Evolutionary conservation across 2,113 vertebrate genomes (phyloP).

Genomic region (Nycticebus coucang): DNA sequence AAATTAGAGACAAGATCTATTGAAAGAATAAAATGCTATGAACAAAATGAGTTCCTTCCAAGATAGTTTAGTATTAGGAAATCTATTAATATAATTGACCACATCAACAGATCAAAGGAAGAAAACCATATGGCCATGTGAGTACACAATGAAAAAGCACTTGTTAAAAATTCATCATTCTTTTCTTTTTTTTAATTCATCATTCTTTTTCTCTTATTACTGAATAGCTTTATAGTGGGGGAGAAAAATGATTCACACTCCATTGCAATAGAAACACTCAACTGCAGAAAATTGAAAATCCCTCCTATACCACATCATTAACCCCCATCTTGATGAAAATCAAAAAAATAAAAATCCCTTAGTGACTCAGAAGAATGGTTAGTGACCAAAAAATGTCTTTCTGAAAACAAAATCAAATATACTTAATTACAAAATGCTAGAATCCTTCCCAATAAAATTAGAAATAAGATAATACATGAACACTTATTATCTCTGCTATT

Average conservation of each 20-base stretch:
- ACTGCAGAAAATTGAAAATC: slow-evolving; percentile 35
- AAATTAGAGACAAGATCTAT: slow-evolving; percentile 42
- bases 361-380: slow-evolving; percentile 38
- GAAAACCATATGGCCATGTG: slow-evolving; percentile 75
- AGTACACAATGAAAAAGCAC: slow-evolving; percentile 74
- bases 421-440: slow-evolving; percentile 26
- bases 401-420: slow-evolving; percentile 56
- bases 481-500: background rate
- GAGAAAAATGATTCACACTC: slow-evolving; percentile 5
- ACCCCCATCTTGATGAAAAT: slow-evolving; percentile 39
- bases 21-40: slow-evolving; percentile 64
- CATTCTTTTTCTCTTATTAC: slow-evolving; percentile 41
- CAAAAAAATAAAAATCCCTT: slow-evolving; percentile 2
- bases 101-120: slow-evolving; percentile 76
- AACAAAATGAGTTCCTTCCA: slow-evolving; percentile 67
- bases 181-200: slow-evolving; percentile 55
- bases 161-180: slow-evolving; percentile 76
- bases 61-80: slow-evolving; percentile 69
- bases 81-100: slow-evolving; percentile 74
- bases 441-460: slow-evolving; percentile 47
- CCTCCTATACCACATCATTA: background rate
- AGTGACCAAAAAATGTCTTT: background rate
- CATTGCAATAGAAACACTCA: slow-evolving; percentile 12
- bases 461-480: slow-evolving; percentile 46
- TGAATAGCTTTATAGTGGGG: slow-evolving; percentile 41